phyloP scores from a whole-genome alignment of 1,140 invertebrate species.

The Drosophila ironensis region DNA sequence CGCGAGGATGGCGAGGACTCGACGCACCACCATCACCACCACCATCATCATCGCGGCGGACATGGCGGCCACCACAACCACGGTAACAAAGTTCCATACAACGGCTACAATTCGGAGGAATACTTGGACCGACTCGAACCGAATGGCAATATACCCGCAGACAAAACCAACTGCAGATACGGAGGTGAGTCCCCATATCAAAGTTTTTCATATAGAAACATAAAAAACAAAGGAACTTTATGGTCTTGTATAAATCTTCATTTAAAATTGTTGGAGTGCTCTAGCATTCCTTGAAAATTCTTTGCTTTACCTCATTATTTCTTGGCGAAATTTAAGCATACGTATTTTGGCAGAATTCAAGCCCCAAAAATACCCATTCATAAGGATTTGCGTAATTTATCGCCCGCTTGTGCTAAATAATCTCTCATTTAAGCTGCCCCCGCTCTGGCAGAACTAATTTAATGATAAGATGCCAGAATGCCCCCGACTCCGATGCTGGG shows the following conservation, averaged over 20 bases:
- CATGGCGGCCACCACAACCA: conserved; percentile 80
- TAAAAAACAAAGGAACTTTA: too few species aligned
- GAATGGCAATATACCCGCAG: conserved; percentile 90
- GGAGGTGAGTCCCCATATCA: conserved; percentile 71
- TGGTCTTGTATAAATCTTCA: too few species aligned
- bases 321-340: neutral
- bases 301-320: neutral
- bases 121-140: conserved; percentile 94
- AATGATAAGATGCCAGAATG: conserved; percentile 52
- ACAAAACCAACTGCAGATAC: conserved; percentile 81
- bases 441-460: conserved; percentile 55
- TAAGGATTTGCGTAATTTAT: conserved; percentile 75
- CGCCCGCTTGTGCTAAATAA: conserved; percentile 63
- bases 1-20: conserved; percentile 89
- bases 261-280: too few species aligned
- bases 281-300: neutral
- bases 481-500: conserved; percentile 11
- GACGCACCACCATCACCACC: conserved; percentile 74
- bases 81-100: conserved; percentile 89
- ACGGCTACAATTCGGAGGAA: conserved; percentile 93
- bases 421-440: conserved; percentile 64
- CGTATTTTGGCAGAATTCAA: conserved; percentile 38
- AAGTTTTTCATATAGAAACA: too few species aligned
- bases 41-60: conserved; percentile 78
- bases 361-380: conserved; percentile 45